These are phyloP conservation scores for Hystrix brachyura DNA, from an alignment of 2,113 vertebrate genomes.

Conservation along the genomic window DNA sequence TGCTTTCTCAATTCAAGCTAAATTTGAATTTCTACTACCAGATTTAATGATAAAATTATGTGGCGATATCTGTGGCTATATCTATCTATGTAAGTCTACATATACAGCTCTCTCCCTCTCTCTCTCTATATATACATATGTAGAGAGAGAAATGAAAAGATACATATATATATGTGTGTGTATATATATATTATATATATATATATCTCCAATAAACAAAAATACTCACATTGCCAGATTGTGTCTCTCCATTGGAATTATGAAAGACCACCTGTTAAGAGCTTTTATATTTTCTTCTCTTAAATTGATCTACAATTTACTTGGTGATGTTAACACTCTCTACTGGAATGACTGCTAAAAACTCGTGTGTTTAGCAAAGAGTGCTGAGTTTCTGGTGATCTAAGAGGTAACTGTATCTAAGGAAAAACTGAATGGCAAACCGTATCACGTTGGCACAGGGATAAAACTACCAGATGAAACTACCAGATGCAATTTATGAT, in stretches of 20 bases:
- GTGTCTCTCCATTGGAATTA: background rate
- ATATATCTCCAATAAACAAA: background rate
- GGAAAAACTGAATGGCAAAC: background rate
- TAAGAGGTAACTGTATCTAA: background rate
- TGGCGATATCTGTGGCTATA: too few species aligned
- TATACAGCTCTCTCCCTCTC: too few species aligned
- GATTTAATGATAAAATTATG: background rate
- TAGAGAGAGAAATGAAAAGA: too few species aligned
- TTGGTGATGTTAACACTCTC: background rate
- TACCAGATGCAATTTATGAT: background rate
- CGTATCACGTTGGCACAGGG: background rate
- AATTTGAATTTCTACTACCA: background rate
- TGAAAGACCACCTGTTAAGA: background rate
- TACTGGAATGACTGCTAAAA: background rate
- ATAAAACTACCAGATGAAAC: background rate
- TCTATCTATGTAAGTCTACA: too few species aligned
- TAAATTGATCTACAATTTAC: background rate
- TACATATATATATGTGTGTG: background rate
- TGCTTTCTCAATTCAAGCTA: slow-evolving; percentile 3
- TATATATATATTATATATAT: background rate
- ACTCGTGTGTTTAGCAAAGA: background rate
- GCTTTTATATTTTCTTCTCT: background rate
- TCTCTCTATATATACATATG: too few species aligned
- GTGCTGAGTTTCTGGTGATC: background rate
- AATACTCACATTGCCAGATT: background rate